These are phyloP conservation scores for Cantharis nigra DNA, from an alignment of 2,888 invertebrate species.

Conservation along the genomic window DNA sequence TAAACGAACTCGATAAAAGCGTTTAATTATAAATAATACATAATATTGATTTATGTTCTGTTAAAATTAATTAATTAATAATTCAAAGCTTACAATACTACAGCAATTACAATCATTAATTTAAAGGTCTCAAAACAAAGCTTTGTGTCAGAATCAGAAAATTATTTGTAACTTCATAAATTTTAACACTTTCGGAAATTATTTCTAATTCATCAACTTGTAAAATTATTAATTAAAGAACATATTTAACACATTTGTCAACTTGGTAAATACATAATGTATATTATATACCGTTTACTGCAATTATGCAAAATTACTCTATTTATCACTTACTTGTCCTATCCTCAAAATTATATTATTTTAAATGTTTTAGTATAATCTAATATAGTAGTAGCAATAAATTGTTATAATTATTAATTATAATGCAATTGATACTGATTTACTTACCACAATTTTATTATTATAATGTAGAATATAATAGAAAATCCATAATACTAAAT, in stretches of 20 bases:
- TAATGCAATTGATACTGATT: too few relatives aligned
- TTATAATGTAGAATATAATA: too few relatives aligned
- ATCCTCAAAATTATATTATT: too few relatives aligned
- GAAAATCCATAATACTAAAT: too few relatives aligned
- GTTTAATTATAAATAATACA: background rate
- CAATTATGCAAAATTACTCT: too few relatives aligned
- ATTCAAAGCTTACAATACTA: constrained; percentile 6
- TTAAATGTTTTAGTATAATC: too few relatives aligned
- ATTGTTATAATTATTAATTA: too few relatives aligned
- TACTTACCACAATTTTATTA: too few relatives aligned
- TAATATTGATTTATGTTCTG: background rate
- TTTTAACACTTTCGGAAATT: constrained; percentile 7
- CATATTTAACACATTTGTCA: background rate
- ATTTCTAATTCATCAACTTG: background rate
- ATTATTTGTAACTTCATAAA: constrained; percentile 27
- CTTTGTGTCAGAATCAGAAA: constrained; percentile 34
- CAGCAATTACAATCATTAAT: constrained; percentile 32
- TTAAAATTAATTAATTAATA: constrained; percentile 6
- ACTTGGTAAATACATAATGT: background rate
- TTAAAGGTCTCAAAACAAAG: constrained; percentile 33
- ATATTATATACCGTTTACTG: too few relatives aligned
- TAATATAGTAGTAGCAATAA: too few relatives aligned
- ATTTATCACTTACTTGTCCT: too few relatives aligned
- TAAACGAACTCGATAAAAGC: background rate
- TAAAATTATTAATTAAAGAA: background rate